These are phyloP conservation scores for Diplodus puntazzo DNA, from an alignment of 2,797 vertebrate genomes.

Conservation along the genomic window DNA sequence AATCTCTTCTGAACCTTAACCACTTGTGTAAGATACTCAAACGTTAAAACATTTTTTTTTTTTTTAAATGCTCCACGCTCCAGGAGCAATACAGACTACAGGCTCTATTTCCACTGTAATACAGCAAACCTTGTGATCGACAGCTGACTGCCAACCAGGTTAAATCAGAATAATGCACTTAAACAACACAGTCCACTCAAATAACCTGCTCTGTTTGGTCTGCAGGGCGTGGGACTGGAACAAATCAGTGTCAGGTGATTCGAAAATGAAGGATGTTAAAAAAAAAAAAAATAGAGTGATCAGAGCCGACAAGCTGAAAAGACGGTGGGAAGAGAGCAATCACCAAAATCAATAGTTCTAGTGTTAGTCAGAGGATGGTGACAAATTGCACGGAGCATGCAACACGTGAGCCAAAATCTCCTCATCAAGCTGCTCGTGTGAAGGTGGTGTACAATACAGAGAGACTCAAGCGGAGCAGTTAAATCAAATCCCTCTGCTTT, in stretches of 20 bases:
- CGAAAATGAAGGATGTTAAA: constrained; percentile 22
- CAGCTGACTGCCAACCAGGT: background rate
- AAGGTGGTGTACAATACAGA: background rate
- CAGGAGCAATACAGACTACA: background rate
- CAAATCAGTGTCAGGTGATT: constrained; percentile 13
- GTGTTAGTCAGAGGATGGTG: constrained; percentile 29
- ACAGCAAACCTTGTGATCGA: background rate
- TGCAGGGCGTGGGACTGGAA: background rate
- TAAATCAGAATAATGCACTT: background rate
- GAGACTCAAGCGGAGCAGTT: background rate
- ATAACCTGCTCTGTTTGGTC: constrained; percentile 22
- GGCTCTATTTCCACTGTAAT: background rate
- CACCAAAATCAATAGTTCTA: constrained; percentile 48
- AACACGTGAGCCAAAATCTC: background rate
- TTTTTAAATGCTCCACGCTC: background rate
- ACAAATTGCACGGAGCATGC: constrained; percentile 29
- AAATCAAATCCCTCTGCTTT: background rate
- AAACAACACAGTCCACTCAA: background rate
- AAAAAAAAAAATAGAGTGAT: constrained; percentile 13
- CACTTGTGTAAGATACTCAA: background rate
- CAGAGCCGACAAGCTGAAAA: constrained; percentile 19
- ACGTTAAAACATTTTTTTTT: background rate
- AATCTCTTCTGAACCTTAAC: background rate
- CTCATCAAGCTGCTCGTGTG: background rate
- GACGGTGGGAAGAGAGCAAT: constrained; percentile 29